Percentiles rank a stretch among this genome's conserved stretches.
phyloP scores from a whole-genome alignment of 2,797 vertebrate genomes.

The Sebastiscus albofasciatus region DNA sequence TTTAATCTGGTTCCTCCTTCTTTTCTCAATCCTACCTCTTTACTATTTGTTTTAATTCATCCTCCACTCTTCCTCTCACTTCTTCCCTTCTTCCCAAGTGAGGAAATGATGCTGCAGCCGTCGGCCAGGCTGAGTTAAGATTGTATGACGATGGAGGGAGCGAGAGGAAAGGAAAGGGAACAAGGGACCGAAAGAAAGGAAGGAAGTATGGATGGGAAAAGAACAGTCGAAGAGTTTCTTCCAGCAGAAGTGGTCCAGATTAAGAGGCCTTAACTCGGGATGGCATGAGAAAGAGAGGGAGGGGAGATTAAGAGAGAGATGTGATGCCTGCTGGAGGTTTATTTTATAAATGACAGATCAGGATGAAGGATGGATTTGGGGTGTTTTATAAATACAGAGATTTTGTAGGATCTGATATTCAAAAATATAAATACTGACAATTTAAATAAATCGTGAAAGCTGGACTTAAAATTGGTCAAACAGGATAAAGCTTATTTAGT shows the following conservation, averaged over 20 bases:
- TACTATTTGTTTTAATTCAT: not conserved
- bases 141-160: constrained; percentile 9
- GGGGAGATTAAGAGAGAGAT: constrained; percentile 6
- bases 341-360: too few species aligned
- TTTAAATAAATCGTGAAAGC: too few species aligned
- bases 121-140: not conserved
- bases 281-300: not conserved
- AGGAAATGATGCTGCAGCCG: constrained; percentile 19
- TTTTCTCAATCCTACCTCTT: not conserved
- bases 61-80: not conserved
- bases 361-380: not conserved
- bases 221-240: not conserved
- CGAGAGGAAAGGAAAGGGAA: not conserved
- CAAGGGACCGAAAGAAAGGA: not conserved
- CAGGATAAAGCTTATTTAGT: not conserved
- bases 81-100: not conserved
- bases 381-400: not conserved
- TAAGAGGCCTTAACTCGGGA: not conserved
- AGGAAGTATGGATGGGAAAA: not conserved
- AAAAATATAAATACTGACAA: too few species aligned
- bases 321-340: not conserved
- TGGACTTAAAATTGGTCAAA: not conserved
- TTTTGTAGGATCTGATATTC: not conserved
- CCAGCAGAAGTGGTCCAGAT: constrained; percentile 5
- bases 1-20: not conserved